A percentile compares a stretch with the other conserved stretches of the same genome.
These are phyloP conservation scores for Haplochromis vanheusdeni DNA, from an alignment of 2,113 vertebrate species.

Conservation along the genomic window DNA sequence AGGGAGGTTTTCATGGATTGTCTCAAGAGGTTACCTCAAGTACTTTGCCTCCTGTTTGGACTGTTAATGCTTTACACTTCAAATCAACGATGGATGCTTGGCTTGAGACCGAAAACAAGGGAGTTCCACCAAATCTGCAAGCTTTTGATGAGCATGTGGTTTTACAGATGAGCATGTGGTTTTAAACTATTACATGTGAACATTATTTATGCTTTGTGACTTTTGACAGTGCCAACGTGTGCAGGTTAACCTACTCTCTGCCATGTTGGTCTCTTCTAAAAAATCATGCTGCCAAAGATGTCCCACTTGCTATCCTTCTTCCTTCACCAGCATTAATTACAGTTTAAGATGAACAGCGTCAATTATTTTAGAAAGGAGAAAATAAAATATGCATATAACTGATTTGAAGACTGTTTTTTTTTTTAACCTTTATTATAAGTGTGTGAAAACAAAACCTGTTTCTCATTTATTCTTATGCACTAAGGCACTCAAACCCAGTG, in stretches of 20 bases:
- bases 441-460: not conserved
- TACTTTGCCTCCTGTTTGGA: not conserved
- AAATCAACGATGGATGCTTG: not conserved
- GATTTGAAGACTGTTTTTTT: not conserved
- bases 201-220: not conserved
- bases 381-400: not conserved
- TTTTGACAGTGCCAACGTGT: rapidly evolving
- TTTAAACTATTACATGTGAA: not conserved
- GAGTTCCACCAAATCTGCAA: not conserved
- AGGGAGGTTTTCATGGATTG: not conserved
- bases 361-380: not conserved
- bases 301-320: not conserved
- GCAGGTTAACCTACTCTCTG: not conserved
- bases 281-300: not conserved
- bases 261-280: not conserved
- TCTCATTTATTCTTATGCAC: not conserved
- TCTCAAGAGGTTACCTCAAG: not conserved
- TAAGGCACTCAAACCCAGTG: not conserved
- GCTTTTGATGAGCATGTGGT: not conserved
- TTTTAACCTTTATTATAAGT: not conserved
- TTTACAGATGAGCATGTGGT: not conserved
- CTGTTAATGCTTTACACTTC: not conserved
- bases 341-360: not conserved
- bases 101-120: not conserved
- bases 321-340: not conserved